Conservation (phyloP, 2,113 vertebrate genomes). For the Sylvietta virens region DNA sequence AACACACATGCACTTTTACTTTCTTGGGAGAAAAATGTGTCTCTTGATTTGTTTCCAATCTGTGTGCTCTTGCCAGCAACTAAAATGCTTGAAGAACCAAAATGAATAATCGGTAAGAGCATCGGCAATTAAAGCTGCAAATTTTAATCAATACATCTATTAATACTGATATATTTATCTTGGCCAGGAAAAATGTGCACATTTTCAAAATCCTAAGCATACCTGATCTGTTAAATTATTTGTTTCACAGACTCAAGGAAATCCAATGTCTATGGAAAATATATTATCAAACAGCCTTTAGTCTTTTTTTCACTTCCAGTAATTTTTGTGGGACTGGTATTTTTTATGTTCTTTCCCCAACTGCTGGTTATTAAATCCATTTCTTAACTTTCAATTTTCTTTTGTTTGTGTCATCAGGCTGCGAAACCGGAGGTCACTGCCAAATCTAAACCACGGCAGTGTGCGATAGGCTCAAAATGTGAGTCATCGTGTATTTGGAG, state of each 20-base stretch:
- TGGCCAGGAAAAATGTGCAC: constrained; percentile 39
- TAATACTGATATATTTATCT: constrained; percentile 65
- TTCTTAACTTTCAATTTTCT: constrained; percentile 71
- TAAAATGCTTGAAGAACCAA: constrained; percentile 69
- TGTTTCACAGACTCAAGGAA: constrained; percentile 66
- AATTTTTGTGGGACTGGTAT: constrained; percentile 40
- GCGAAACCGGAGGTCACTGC: constrained; percentile 44
- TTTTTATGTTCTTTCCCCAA: constrained; percentile 34
- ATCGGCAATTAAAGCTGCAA: constrained; percentile 68
- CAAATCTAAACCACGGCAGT: constrained; percentile 60
- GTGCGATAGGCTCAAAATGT: constrained; percentile 65
- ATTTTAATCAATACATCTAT: constrained; percentile 72
- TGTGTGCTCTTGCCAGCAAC: constrained; percentile 65
- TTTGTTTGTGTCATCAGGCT: constrained; percentile 73
- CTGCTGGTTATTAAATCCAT: constrained; percentile 54
- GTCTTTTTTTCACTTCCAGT: constrained; percentile 58
- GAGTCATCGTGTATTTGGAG: constrained; percentile 58
- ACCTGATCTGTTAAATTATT: constrained; percentile 60
- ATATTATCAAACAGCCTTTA: constrained; percentile 58
- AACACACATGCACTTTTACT: constrained; percentile 72
- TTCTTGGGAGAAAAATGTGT: constrained; percentile 75
- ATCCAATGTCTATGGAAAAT: constrained; percentile 61
- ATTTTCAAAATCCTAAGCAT: constrained; percentile 42
- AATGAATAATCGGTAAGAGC: constrained; percentile 72
- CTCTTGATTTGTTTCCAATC: constrained; percentile 76